Conservation (phyloP, 2,888 invertebrate genomes). For the Liopterus haemorrhoidalis region DNA sequence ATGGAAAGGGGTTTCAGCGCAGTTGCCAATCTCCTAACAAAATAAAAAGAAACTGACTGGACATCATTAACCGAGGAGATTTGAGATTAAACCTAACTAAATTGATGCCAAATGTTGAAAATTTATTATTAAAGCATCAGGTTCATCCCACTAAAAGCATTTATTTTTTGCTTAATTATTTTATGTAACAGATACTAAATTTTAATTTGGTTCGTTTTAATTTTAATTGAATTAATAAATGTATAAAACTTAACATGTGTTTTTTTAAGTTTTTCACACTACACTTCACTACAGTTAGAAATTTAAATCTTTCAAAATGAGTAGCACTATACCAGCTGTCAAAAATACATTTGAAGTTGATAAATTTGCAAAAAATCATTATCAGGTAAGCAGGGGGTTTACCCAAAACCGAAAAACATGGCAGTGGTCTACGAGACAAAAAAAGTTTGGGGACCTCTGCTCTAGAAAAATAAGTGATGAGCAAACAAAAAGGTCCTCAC, state of each 20-base stretch:
- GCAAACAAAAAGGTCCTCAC: too few relatives aligned
- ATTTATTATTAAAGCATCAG: slow-evolving; percentile 32
- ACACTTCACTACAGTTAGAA: slow-evolving; percentile 11
- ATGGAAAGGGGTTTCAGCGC: slow-evolving; percentile 30
- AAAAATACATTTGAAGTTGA: too few relatives aligned
- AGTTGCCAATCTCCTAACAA: slow-evolving; percentile 26
- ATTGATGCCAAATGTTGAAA: slow-evolving; percentile 33
- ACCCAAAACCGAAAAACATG: slow-evolving; percentile 22
- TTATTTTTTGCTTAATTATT: slow-evolving; percentile 27
- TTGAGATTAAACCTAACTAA: slow-evolving; percentile 33
- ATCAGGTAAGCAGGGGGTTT: slow-evolving; percentile 13
- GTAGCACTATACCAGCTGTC: too few relatives aligned
- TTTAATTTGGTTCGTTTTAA: slow-evolving; percentile 24
- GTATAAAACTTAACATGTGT: slow-evolving; percentile 23
- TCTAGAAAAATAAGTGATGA: not conserved
- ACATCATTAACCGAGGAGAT: slow-evolving; percentile 30
- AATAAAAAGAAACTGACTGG: slow-evolving; percentile 28
- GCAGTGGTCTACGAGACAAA: slow-evolving; percentile 20
- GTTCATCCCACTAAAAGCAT: slow-evolving; percentile 32
- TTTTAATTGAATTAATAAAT: slow-evolving; percentile 24
- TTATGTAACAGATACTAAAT: slow-evolving; percentile 23
- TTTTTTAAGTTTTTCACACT: slow-evolving; percentile 19
- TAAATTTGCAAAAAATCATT: slow-evolving; percentile 14
- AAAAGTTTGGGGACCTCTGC: slow-evolving; percentile 20
- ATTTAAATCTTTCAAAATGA: too few relatives aligned